Base-by-base conservation (phyloP, 1,140 invertebrate species). In the Eriocheir sinensis region DNA sequence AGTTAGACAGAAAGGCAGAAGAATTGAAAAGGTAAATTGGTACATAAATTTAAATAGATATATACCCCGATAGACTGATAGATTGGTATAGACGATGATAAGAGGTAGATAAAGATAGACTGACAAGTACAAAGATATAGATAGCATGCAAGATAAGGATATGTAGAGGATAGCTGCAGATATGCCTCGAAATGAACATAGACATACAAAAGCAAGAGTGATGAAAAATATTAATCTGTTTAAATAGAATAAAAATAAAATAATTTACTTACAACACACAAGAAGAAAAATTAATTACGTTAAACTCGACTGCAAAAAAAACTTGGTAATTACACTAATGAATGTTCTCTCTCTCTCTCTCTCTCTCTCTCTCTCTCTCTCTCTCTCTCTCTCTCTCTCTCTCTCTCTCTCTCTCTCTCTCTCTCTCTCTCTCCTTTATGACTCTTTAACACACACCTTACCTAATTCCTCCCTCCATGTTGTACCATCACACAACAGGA, bases 311-410 rank as follows among this genome's bases (percentile, higher is more conserved):
- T n/a, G n/a, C n/a, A n/a, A n/a, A n/a, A n/a, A n/a, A n/a, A n/a
- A n/a, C n/a, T n/a, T n/a, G n/a, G n/a, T n/a, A n/a, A n/a, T n/a
- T n/a, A n/a, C n/a, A n/a, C n/a, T n/a, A n/a, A n/a, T n/a, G n/a
- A 12, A 72, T 4, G 60, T 27, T 21, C 12, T 72, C 9, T 48
- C 44, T 48, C 44, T 48, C 1, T 72, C 21, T 12, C 27, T n/a
- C 60, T 72, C 60, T 72, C 60, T 72, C 60, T 72, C 60, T 72
- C 60, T 72, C 60, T 72, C 60, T 72, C 60, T 72, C 60, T 72
- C 60, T 72, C 60, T n/a, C 53, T 60, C 53, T 60, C 53, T 60
- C 53, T 60, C 53, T 60, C 53, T 60, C 53, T 60, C 53, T 60
- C 53, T 60, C 53, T 60, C 53, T 60, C 53, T 60, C 53, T 60